These are phyloP conservation scores for Orthosia gothica DNA, from an alignment of 2,888 invertebrate genomes.

Conservation along the genomic window DNA sequence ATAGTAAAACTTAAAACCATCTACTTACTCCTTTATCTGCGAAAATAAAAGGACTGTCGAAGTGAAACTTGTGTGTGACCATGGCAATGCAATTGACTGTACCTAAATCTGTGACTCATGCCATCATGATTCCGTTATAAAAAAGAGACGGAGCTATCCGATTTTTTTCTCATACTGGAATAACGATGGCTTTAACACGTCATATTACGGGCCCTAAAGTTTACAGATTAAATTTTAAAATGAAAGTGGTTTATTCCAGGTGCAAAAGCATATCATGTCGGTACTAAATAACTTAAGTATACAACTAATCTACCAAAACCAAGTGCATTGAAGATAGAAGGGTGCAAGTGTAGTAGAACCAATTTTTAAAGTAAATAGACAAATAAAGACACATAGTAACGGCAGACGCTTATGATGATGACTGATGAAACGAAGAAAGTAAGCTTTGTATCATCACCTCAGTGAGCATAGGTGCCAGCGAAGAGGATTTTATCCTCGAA, in stretches of 20 bases:
- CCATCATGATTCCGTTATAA: not conserved
- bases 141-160: not conserved
- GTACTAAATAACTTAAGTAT: not conserved
- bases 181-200: not conserved
- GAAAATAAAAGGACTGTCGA: not conserved
- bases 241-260: slow-evolving; percentile 23
- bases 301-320: slow-evolving; percentile 10
- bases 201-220: not conserved
- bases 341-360: slow-evolving; percentile 22
- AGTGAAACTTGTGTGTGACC: not conserved
- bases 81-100: not conserved
- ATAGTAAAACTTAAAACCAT: slow-evolving; percentile 2
- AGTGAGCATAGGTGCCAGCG: slow-evolving; percentile 59
- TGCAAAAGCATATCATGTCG: not conserved
- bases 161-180: not conserved
- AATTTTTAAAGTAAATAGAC: not conserved
- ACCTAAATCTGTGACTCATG: not conserved
- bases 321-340: slow-evolving; percentile 26
- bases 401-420: slow-evolving; percentile 12
- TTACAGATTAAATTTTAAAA: not conserved
- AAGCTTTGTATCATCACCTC: slow-evolving; percentile 46
- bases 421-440: slow-evolving; percentile 27
- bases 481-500: slow-evolving; percentile 64
- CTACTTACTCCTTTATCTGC: no score
- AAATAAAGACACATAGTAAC: not conserved